Conservation (phyloP, 1,140 invertebrate genomes). For the Lepidurus couesii region DNA sequence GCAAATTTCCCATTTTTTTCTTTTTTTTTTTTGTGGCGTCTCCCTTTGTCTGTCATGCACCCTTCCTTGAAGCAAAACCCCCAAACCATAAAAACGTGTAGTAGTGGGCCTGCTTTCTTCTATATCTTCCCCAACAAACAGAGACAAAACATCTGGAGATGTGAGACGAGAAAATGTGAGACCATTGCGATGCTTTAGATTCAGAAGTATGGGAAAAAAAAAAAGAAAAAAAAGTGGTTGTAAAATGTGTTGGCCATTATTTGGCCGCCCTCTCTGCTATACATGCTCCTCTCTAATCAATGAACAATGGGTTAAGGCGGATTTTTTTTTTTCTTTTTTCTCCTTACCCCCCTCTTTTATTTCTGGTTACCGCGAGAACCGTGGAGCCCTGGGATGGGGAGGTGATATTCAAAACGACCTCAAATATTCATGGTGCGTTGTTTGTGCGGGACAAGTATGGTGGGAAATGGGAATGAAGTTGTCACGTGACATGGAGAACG, state of each 20-base stretch:
- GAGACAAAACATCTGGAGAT: conserved; percentile 19
- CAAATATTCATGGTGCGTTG: conserved; percentile 15
- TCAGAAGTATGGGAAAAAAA: conserved; percentile 7
- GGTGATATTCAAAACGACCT: neutral
- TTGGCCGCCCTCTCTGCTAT: neutral
- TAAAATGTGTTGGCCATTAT: neutral
- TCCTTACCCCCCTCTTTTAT: neutral
- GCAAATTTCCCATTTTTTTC: conserved; percentile 1
- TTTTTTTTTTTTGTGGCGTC: too few species aligned
- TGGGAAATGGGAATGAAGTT: conserved; percentile 5
- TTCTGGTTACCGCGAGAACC: neutral
- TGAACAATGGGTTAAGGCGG: conserved; percentile 2
- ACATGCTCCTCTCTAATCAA: conserved; percentile 10
- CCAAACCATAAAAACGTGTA: conserved; percentile 11
- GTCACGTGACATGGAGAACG: conserved; percentile 5
- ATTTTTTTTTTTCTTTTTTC: neutral
- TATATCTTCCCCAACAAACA: neutral
- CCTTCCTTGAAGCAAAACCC: neutral
- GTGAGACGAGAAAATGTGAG: neutral
- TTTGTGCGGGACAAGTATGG: conserved; percentile 2
- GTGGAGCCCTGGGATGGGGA: neutral
- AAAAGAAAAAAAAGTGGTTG: neutral
- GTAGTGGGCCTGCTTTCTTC: conserved; percentile 20
- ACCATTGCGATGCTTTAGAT: neutral
- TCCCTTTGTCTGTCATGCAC: neutral